Evolutionary conservation across 1,140 invertebrate species (phyloP).

Genomic region (Trichonephila clavata): DNA sequence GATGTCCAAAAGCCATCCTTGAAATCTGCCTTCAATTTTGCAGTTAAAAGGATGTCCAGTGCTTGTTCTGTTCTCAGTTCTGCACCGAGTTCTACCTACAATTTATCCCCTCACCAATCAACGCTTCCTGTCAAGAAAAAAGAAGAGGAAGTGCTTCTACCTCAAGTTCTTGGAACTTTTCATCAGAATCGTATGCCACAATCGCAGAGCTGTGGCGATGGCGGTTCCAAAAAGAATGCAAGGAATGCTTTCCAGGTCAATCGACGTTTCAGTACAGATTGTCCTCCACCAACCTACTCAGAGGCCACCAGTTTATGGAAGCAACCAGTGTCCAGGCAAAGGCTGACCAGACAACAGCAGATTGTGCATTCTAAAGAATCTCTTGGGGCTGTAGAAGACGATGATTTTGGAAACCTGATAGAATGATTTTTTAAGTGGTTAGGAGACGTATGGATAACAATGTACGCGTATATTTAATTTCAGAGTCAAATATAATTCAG

Average conservation of each 20-base stretch:
- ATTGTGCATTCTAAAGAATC: conserved; percentile 4
- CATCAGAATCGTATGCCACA: not conserved
- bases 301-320: conserved; percentile 59
- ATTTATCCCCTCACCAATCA: not conserved
- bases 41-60: conserved; percentile 56
- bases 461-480: no score
- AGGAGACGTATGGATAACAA: not conserved
- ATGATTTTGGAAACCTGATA: conserved; percentile 16
- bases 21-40: conserved; percentile 63
- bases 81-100: conserved; percentile 56
- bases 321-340: conserved; percentile 15
- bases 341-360: conserved; percentile 49
- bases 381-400: conserved; percentile 29
- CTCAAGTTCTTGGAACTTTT: conserved; percentile 63
- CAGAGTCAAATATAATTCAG: no score
- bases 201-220: not conserved
- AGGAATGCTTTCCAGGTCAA: conserved; percentile 60
- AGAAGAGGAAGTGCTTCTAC: conserved; percentile 61
- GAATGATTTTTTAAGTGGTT: conserved; percentile 7
- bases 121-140: not conserved
- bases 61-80: conserved; percentile 64
- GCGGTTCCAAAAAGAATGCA: not conserved
- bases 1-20: conserved; percentile 59
- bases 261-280: conserved; percentile 72
- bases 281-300: conserved; percentile 58